Conservation (phyloP, 1,140 invertebrate genomes). For the Apocrypta bakeri region DNA sequence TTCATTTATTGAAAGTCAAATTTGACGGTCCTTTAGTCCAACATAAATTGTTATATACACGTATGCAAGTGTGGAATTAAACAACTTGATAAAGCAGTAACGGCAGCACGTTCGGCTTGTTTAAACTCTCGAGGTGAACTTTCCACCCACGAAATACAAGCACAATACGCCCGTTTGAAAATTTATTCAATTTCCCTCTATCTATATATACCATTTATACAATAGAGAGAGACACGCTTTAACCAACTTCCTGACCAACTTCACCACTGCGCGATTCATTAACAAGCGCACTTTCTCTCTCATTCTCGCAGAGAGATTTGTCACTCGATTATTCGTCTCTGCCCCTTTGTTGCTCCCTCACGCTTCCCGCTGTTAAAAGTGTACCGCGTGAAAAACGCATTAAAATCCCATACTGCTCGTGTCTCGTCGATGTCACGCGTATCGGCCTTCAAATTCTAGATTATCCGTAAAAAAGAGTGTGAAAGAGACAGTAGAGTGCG, state of each 20-base stretch:
- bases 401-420: neutral
- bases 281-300: neutral
- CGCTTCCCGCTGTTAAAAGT: neutral
- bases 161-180: neutral
- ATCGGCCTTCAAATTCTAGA: neutral
- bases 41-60: too few species aligned
- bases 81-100: neutral
- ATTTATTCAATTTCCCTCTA: neutral
- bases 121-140: neutral
- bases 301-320: neutral
- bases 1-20: too few species aligned
- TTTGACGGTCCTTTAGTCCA: too few species aligned
- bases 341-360: neutral
- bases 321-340: neutral
- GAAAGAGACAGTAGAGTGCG: neutral
- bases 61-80: neutral
- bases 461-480: too few species aligned
- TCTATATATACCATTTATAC: neutral
- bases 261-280: neutral
- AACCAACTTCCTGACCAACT: neutral
- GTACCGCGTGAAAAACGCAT: neutral
- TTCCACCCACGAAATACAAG: neutral
- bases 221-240: neutral
- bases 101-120: neutral
- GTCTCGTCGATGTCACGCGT: neutral